Base-by-base conservation (phyloP, 2,797 vertebrate genomes). In the Crocodylus rhombifer region DNA sequence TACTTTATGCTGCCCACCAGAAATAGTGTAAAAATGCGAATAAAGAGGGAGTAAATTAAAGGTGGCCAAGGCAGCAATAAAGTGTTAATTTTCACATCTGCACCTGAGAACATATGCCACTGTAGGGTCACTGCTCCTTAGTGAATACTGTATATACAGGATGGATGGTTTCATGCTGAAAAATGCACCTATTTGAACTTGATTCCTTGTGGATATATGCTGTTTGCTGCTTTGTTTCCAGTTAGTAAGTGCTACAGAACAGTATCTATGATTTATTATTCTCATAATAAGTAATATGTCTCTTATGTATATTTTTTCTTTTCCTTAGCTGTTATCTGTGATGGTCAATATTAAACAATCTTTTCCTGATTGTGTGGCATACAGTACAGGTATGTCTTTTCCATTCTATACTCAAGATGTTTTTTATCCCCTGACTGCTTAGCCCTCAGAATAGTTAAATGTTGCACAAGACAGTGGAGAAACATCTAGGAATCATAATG, bases 271-370 rank as follows among this genome's bases (percentile, higher is more conserved):
- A 96, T 96, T 96, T 97, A 97, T 94, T 91, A 93, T 98, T 98
- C 96, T 95, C 97, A 98, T 97, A 98, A 97, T 97, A 94, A 26
- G 94, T 97, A 96, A 97, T 97, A 96, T 4, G 96, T 97, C 95
- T 97, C 97, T 92, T 95, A 97, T 95, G 94, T 92, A 92, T 91
- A 94, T 92, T 42, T 78, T 95, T 96, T 90, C 84, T 92, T 93
- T 90, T 87, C 92, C 94, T 97, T 94, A 95, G 93, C 90, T 95
- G 74, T 96, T 95, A 92, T 95, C 93, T 97, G 93, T 25, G 2
- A 97, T 93, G 97, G 96, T 97, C 96, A 95, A 88, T 96, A 97
- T 97, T 97, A 95, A 97, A 97, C 92, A 96, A 91, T 95, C 61
- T 96, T 97, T 95, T 97, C 88, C 75, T 95, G 89, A n/a, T 93